phyloP scores from a whole-genome alignment of 2,797 vertebrate genomes.

The Liasis olivaceus region DNA sequence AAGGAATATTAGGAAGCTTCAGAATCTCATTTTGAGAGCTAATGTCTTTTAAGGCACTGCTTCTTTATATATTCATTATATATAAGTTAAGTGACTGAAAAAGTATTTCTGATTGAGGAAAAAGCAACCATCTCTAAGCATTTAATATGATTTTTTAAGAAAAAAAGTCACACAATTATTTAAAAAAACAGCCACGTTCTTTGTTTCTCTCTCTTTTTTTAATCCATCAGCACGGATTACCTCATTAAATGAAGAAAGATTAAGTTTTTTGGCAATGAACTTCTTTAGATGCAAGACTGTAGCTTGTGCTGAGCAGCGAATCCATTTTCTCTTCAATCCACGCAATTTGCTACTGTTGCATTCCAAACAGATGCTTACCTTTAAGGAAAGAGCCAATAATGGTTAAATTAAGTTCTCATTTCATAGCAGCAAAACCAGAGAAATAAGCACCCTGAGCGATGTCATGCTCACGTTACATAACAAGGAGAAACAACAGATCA shows the following conservation, averaged over 20 bases:
- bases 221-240: constrained; percentile 68
- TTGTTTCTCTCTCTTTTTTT: not conserved
- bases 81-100: not conserved
- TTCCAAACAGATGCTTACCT: constrained; percentile 99
- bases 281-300: constrained; percentile 99
- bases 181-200: not conserved
- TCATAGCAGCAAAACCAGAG: not conserved
- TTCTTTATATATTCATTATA: not conserved
- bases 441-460: not conserved
- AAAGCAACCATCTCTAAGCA: not conserved
- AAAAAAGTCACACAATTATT: not conserved
- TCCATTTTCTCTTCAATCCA: constrained; percentile 97
- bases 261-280: constrained; percentile 99
- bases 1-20: not conserved
- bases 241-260: constrained; percentile 99
- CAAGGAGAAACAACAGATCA: not conserved
- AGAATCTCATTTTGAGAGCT: not conserved
- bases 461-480: not conserved
- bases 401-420: not conserved
- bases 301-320: constrained; percentile 97
- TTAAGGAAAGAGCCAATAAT: constrained; percentile 19
- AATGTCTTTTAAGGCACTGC: not conserved
- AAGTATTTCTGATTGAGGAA: not conserved
- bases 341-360: constrained; percentile 99
- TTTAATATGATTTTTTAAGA: not conserved